Percentiles rank a stretch among this genome's conserved stretches.
phyloP scores from a whole-genome alignment of 2,888 invertebrate species.

The Euzetes globulus region DNA sequence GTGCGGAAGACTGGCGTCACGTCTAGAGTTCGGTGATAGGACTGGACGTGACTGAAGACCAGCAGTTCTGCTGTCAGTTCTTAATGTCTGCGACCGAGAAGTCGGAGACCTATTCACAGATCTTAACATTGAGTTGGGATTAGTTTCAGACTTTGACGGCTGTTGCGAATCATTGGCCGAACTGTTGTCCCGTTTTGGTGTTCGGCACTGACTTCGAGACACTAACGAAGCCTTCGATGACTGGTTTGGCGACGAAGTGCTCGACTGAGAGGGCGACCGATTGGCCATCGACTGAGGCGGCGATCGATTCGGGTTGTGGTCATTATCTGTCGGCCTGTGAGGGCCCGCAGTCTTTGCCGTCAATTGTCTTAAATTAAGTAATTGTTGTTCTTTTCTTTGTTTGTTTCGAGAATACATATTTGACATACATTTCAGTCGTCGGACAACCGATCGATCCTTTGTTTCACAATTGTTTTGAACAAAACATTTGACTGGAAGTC shows the following conservation, averaged over 20 bases:
- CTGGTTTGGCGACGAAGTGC: neutral
- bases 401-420: neutral
- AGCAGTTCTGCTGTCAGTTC: neutral
- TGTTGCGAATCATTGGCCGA: neutral
- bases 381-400: slow-evolving; percentile 14
- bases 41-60: neutral
- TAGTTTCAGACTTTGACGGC: too few species aligned
- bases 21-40: neutral
- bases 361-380: neutral
- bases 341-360: neutral
- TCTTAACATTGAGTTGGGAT: slow-evolving; percentile 1
- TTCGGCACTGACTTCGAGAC: neutral
- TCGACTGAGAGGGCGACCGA: neutral
- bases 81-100: neutral
- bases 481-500: neutral
- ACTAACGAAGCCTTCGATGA: neutral
- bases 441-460: neutral
- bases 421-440: neutral
- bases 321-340: neutral
- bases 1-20: neutral
- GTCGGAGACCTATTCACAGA: neutral
- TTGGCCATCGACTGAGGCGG: neutral
- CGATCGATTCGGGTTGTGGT: neutral
- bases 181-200: neutral
- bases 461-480: neutral